Base-by-base conservation (phyloP, 2,888 invertebrate species). In the Zelleria hepariella region DNA sequence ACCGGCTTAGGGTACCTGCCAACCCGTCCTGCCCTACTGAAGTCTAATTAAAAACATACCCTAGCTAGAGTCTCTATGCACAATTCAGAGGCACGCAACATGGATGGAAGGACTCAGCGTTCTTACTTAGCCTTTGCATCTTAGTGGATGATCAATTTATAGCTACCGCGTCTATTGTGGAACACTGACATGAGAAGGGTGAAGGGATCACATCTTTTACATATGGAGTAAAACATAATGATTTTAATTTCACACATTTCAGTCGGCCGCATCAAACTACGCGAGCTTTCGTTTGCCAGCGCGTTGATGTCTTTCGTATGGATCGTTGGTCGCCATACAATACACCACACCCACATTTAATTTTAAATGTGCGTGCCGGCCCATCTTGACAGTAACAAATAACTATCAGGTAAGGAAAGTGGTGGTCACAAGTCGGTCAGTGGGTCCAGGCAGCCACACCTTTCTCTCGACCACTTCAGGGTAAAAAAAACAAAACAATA, bases 391-490 rank as follows among this genome's bases (percentile, higher is more conserved):
- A 32, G 32, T 20, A 55, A 55, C 55, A 32, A 55, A 55, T 55
- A 21, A 27, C 55, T 10, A 55, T 32, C 51, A 10, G 32, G 68
- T 74, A 78, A 80, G 78, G 83, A 86, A 85, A 85, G 86, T 85
- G 71, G 65, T 66, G 68, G 67, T 65, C 67, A 64, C 60, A 70
- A 79, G 74, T 84, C 66, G 80, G 82, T 82, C 74, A 86, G 78
- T 83, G 70, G 84, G 82, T 68, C 76, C 78, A 72, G 71, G 68
- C 71, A 67, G 42, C 27, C 26, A 6, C 70, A 74, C 85, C 86
- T 86, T 86, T 86, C 86, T 86, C 86, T 71, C 63, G 64, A 59
- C 57, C 65, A 60, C 60, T 62, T 61, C 63, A 59, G 61, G 62
- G 59, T 63, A 62, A 60, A 59, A 59, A 58, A 58, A 58, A 57